Evolutionary conservation across 1,140 invertebrate species (phyloP).

Genomic region (Drosophila pandora): DNA sequence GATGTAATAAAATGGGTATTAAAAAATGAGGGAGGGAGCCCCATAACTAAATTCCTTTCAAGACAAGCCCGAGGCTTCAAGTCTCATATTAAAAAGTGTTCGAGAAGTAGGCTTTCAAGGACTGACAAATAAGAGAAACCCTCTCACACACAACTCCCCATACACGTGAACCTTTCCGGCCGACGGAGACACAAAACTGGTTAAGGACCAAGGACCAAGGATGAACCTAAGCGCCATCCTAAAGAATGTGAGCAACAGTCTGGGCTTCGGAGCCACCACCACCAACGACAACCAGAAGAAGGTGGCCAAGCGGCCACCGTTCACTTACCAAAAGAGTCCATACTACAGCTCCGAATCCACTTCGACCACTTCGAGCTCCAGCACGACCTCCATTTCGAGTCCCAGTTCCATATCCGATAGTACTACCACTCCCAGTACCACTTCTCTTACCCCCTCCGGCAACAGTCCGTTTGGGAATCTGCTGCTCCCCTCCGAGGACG

Average conservation of each 20-base stretch:
- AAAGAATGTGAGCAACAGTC: constrained; percentile 55
- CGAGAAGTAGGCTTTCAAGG: constrained; percentile 26
- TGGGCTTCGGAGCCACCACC: constrained; percentile 23
- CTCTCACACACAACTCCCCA: constrained; percentile 25
- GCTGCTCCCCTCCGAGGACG: constrained; percentile 1
- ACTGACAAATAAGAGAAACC: constrained; percentile 17
- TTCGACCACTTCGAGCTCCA: constrained; percentile 3
- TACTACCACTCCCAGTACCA: background rate
- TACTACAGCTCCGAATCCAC: background rate
- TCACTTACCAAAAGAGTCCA: background rate
- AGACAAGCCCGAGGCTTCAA: background rate
- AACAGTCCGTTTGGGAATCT: background rate
- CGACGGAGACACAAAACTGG: constrained; percentile 16
- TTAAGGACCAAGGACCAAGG: constrained; percentile 38
- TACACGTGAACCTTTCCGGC: constrained; percentile 26
- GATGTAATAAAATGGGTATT: background rate
- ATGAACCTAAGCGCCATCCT: constrained; percentile 64
- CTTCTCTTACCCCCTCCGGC: background rate
- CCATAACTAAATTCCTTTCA: background rate
- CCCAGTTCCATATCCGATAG: background rate
- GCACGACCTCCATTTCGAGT: background rate
- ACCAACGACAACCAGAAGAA: background rate
- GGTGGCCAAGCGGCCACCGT: background rate
- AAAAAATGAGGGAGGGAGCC: background rate
- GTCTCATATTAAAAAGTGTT: background rate